A percentile compares a stretch with the other conserved stretches of the same genome.
These are phyloP conservation scores for Ptilorrhoa leucosticta DNA, from an alignment of 2,113 vertebrate genomes.

Conservation along the genomic window DNA sequence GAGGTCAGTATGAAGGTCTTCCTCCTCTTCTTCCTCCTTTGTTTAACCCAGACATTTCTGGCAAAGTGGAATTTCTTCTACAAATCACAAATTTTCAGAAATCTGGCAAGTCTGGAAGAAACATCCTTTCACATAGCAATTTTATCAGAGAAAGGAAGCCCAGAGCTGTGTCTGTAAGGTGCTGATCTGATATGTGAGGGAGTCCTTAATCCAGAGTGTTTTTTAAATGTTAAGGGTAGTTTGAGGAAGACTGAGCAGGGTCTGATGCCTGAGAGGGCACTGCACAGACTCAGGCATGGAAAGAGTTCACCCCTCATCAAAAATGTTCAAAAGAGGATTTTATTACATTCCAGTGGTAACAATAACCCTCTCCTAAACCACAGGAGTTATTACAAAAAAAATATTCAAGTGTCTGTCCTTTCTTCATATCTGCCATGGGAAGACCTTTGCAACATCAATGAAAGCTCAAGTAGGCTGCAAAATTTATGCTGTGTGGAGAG, in stretches of 20 bases:
- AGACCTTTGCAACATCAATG: not conserved
- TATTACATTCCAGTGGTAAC: not conserved
- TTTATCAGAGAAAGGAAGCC: not conserved
- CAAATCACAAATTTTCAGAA: not conserved
- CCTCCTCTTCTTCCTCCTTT: not conserved
- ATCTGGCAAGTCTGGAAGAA: not conserved
- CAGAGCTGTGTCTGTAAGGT: not conserved
- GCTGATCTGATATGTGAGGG: not conserved
- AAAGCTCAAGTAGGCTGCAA: not conserved
- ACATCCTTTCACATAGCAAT: not conserved
- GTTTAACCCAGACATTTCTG: not conserved
- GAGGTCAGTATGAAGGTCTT: not conserved
- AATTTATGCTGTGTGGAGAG: not conserved
- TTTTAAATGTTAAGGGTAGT: not conserved
- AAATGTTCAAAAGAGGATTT: not conserved
- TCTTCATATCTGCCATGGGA: not conserved
- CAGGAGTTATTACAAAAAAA: not conserved
- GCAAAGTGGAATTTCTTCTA: not conserved
- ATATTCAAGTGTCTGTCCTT: not conserved
- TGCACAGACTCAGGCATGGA: not conserved
- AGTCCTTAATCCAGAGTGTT: not conserved
- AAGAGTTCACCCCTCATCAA: not conserved
- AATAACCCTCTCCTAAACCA: not conserved
- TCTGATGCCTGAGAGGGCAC: rapidly evolving
- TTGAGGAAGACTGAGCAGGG: not conserved